These are phyloP conservation scores for Terebella lapidaria DNA, from an alignment of 2,888 invertebrate species.

Conservation along the genomic window DNA sequence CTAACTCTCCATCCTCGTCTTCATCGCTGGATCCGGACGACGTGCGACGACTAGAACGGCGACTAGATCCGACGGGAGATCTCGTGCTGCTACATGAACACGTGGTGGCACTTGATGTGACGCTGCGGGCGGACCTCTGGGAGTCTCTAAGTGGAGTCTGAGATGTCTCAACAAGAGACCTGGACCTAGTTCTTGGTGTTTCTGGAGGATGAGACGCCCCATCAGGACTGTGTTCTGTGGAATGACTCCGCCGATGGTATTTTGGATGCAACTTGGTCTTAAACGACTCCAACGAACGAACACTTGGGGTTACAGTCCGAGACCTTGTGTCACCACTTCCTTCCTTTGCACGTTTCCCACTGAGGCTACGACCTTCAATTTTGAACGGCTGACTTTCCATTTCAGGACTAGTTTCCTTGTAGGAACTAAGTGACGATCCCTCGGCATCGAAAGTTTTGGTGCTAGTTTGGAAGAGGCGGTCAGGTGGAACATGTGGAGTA, in stretches of 20 bases:
- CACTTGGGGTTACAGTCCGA: background rate
- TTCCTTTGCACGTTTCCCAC: background rate
- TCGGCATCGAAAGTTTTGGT: background rate
- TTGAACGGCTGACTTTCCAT: background rate
- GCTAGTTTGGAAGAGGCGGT: background rate
- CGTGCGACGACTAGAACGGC: background rate
- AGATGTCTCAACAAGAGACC: background rate
- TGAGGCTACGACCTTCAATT: background rate
- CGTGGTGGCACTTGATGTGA: background rate
- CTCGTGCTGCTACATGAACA: background rate
- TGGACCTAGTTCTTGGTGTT: background rate
- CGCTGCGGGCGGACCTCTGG: background rate
- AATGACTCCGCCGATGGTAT: background rate
- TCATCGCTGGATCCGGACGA: background rate
- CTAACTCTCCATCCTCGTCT: background rate
- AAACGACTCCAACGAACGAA: background rate
- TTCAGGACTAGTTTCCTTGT: conserved; percentile 23
- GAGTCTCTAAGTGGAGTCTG: background rate
- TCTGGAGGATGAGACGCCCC: background rate
- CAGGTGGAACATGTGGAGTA: no score
- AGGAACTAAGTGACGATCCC: conserved; percentile 18
- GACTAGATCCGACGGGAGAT: background rate
- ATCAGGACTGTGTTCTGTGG: background rate
- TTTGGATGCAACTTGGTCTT: no score
- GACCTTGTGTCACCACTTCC: background rate